phyloP scores from a whole-genome alignment of 1,140 invertebrate genomes.

The Drosophila fuyamai region DNA sequence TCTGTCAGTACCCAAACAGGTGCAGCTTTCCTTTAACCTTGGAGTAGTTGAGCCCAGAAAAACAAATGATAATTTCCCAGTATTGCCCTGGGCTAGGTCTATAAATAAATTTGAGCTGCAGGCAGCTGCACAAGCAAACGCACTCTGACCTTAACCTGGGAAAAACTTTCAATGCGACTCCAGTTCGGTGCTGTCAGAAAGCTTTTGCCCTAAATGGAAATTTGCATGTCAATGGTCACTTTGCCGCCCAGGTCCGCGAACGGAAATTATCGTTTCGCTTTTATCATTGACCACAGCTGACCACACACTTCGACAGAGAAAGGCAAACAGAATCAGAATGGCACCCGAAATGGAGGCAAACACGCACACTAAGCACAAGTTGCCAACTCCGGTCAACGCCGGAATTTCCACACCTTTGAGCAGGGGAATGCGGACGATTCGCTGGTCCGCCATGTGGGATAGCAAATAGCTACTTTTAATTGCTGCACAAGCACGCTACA shows the following conservation, averaged over 20 bases:
- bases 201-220: slow-evolving; percentile 70
- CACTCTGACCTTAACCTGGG: slow-evolving; percentile 30
- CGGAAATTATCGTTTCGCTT: slow-evolving; percentile 69
- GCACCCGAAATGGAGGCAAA: slow-evolving; percentile 33
- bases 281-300: slow-evolving; percentile 63
- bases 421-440: slow-evolving; percentile 20
- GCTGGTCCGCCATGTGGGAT: slow-evolving; percentile 26
- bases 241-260: slow-evolving; percentile 43
- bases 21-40: not conserved
- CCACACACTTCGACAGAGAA: slow-evolving; percentile 17
- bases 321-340: slow-evolving; percentile 38
- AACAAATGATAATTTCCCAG: not conserved
- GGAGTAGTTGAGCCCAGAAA: not conserved
- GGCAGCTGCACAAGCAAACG: slow-evolving; percentile 8
- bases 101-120: slow-evolving; percentile 13
- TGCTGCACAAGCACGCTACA: slow-evolving; percentile 12
- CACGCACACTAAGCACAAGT: slow-evolving; percentile 42
- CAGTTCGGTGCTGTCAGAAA: slow-evolving; percentile 49
- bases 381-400: slow-evolving; percentile 8
- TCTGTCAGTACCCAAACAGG: too few relatives aligned
- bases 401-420: slow-evolving; percentile 39
- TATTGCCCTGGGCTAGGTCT: not conserved
- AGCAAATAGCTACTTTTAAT: slow-evolving; percentile 39
- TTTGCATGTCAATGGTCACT: slow-evolving; percentile 73
- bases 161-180: slow-evolving; percentile 3